Evolutionary conservation across 2,888 invertebrate species (phyloP), one percentile per base, ranked within the genome.

Genomic region (Nemapogon koenigi): DNA sequence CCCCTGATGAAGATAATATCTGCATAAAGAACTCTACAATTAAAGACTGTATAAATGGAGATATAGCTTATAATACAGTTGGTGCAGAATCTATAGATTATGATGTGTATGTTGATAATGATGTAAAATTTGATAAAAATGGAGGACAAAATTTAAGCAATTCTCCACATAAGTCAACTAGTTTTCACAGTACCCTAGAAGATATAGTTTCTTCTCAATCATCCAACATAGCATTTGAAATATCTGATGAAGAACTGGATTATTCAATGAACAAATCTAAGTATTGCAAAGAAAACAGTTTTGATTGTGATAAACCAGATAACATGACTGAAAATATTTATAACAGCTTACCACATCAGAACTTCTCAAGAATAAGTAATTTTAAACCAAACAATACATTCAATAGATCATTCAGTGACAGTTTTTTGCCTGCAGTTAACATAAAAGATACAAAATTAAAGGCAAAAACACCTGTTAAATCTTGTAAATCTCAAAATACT

Each of bases 171-270:
- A 22, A 22, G 22, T 22, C 22, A 7, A 8, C 29, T 8, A 6
- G 6, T 29, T 29, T 7, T 29, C 8, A 29, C 11, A 11, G 11
- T n/a, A n/a, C 13, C 16, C 10, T 4, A 4, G 6, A 31, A 15
- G 17, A 31, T 15, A n/a, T 8, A 25, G 26, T 46, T 44, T 49
- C 47, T 2, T 68, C 60, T 49, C 57, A 60, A 46, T 45, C 48
- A 38, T 59, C 59, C 2, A 16, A 14, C 10, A 8, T 4, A 19
- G 48, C 57, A 31, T 69, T 72, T 47, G 54, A 62, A 42, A 62
- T 82, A 41, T 81, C 79, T 29, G 85, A 87, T 50, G 83, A 83
- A 47, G 86, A 87, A 65, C 60, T 86, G 15, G 82, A 86, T 51
- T 86, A 86, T 61, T 86, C 86, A 1, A 55, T 83, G 33, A 65